Conservation (phyloP, 2,113 vertebrate genomes). For the Aplodontia rufa region DNA sequence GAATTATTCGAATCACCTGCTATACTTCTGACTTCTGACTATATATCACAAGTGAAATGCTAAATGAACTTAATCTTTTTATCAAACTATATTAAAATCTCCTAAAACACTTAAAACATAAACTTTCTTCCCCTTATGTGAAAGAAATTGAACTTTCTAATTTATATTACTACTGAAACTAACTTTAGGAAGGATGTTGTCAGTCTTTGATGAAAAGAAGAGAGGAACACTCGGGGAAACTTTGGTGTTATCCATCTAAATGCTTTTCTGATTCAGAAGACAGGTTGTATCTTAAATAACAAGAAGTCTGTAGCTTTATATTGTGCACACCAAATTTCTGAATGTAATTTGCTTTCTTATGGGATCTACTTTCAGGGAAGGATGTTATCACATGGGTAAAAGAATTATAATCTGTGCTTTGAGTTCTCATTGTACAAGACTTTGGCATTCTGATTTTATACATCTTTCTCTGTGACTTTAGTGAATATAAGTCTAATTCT, state of each 20-base stretch:
- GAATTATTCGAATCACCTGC: neutral
- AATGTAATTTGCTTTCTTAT: neutral
- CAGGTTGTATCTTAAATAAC: neutral
- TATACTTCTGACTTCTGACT: slow-evolving; percentile 66
- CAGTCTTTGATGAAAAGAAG: no score
- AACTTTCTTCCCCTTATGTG: neutral
- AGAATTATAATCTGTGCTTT: neutral
- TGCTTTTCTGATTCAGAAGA: neutral
- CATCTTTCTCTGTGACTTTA: neutral
- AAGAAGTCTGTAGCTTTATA: neutral
- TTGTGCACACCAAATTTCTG: neutral
- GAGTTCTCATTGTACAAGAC: neutral
- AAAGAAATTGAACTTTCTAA: slow-evolving; percentile 57
- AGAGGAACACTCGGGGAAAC: no score
- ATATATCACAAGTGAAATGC: neutral
- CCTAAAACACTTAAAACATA: slow-evolving; percentile 69
- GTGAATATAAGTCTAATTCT: neutral
- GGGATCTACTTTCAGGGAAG: neutral
- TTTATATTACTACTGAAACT: neutral
- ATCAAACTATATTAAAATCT: slow-evolving; percentile 38
- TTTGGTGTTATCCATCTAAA: no score
- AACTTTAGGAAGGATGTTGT: no score
- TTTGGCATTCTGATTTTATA: neutral
- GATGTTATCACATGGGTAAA: neutral
- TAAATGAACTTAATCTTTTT: slow-evolving; percentile 70